A percentile compares a stretch with the other conserved stretches of the same genome.
phyloP scores from a whole-genome alignment of 30 jellyfish, hydroid and myxozoan species.

The Catostylus mosaicus region DNA sequence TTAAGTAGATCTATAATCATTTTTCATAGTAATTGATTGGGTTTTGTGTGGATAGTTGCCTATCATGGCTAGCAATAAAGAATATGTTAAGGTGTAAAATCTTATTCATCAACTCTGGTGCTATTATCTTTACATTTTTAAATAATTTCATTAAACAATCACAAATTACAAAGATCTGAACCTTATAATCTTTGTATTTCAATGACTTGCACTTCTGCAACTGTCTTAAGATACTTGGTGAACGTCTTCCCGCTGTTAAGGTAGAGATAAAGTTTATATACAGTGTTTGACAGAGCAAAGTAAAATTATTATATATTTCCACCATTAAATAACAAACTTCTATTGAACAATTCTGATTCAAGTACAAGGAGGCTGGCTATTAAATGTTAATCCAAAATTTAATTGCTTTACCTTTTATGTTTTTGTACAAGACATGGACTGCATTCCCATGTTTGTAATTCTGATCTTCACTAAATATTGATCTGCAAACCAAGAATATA shows the following conservation, averaged over 20 bases:
- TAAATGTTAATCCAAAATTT: background rate
- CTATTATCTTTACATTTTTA: too few relatives aligned
- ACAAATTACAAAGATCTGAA: too few relatives aligned
- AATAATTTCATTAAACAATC: too few relatives aligned
- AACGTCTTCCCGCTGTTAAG: constrained; percentile 71
- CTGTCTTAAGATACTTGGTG: constrained; percentile 50
- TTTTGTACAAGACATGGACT: constrained; percentile 29
- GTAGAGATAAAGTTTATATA: too few relatives aligned
- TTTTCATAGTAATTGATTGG: too few relatives aligned
- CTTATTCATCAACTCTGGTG: too few relatives aligned
- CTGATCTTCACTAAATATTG: constrained; percentile 51
- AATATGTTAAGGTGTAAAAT: too few relatives aligned
- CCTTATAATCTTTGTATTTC: constrained; percentile 77
- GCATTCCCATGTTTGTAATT: constrained; percentile 78
- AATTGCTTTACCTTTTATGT: constrained; percentile 45
- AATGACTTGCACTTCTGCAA: constrained; percentile 62
- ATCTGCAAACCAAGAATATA: constrained; percentile 3
- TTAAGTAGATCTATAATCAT: too few relatives aligned
- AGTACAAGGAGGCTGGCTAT: background rate
- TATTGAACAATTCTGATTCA: background rate
- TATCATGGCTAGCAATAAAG: too few relatives aligned
- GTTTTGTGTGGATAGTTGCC: too few relatives aligned
- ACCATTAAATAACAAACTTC: background rate
- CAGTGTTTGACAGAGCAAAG: too few relatives aligned
- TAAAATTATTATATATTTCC: too few relatives aligned